Evolutionary conservation across 1,140 invertebrate species (phyloP), one percentile per base, ranked within the genome.

Genomic region (Cyclargus thomasi): DNA sequence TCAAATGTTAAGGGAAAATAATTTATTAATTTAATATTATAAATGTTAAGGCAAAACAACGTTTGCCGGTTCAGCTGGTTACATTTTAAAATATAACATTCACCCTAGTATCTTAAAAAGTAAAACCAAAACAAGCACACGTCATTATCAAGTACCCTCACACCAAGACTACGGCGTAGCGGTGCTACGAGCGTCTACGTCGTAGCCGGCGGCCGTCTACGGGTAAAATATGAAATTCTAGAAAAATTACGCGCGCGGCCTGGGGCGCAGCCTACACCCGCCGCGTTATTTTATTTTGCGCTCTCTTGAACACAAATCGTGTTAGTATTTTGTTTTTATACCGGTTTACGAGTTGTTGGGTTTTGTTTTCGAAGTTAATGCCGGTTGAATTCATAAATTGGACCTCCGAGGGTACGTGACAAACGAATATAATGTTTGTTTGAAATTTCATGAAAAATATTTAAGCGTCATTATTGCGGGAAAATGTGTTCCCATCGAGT

Each of bases 221-320:
- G 82, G 73, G 78, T 83, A 80, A 86, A 88, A 85, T 87, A 87
- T 87, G 79, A 87, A 86, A 86, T 87, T 86, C 80, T 79, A 80
- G 83, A 84, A 85, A 85, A 83, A 89, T 86, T 89, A 85, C 84
- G 74, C 74, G 67, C 74, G 70, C 76, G 75, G 74, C 83, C 76
- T 74, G 65, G 76, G 83, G 84, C 86, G 75, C 73, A 84, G 85
- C 81, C 80, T 85, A 85, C 80, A 66, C 65, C 65, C 65, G 74
- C 77, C 80, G 82, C 80, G 82, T 86, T 89, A 87, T 89, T 89
- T 87, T 85, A 87, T 89, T 87, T 86, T 85, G 75, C 81, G 85
- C 85, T 85, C 84, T 85, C 82, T 89, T 89, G 78, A 85, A 81
- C 84, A 78, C 80, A 83, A 87, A 86, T 87, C 82, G 80, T 80